A percentile compares a stretch with the other conserved stretches of the same genome.
Conservation (phyloP, 2,797 vertebrate genomes). For the Rhinogobio ventralis region DNA sequence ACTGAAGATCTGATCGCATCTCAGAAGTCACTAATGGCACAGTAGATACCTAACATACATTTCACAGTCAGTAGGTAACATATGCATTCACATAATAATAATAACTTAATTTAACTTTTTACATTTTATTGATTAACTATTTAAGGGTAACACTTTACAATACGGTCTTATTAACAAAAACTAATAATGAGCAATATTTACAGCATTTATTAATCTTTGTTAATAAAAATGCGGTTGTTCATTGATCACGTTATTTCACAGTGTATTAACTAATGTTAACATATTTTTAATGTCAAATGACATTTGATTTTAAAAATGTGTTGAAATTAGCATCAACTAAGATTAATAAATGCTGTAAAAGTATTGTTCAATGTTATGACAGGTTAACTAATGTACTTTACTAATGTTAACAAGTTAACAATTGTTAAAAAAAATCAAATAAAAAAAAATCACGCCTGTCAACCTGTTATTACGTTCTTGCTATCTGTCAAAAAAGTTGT, state of each 20-base stretch:
- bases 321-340: neutral
- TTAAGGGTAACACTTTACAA: neutral
- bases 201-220: neutral
- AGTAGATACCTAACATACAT: constrained; percentile 53
- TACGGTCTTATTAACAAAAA: neutral
- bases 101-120: neutral
- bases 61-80: neutral
- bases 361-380: neutral
- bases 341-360: neutral
- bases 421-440: neutral
- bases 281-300: neutral
- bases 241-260: neutral
- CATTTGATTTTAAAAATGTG: neutral
- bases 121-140: neutral
- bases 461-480: neutral
- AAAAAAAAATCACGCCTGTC: neutral
- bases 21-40: constrained; percentile 35
- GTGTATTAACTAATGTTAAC: neutral
- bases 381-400: no score
- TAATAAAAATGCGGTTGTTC: neutral
- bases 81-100: neutral
- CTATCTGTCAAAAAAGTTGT: neutral
- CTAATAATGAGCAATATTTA: neutral
- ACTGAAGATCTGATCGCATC: neutral
- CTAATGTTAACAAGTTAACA: no score